Base-by-base conservation (phyloP, 2,113 vertebrate genomes). In the Psammodynastes pulverulentus region DNA sequence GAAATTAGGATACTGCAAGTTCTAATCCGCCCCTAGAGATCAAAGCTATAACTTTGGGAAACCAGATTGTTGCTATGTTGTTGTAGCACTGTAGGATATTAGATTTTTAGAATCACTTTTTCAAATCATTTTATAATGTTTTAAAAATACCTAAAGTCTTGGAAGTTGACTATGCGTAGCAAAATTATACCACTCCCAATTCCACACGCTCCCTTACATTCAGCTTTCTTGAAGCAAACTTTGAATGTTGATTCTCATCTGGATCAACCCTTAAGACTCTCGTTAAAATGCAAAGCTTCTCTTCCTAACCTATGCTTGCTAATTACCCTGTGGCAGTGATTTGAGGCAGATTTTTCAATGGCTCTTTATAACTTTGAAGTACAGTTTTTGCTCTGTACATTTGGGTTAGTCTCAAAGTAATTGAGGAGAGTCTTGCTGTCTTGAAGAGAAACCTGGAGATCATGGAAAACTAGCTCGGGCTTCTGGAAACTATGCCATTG, bases 371-470 rank as follows among this genome's bases (percentile, higher is more conserved):
- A 79, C 34, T 79, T 79, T 79, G 72, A 79, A 79, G 72, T 21
- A 79, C 34, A 43, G 72, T 43, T 79, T 79, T 79, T 79, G 17
- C 39, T 79, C 34, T 79, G 17, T 79, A 79, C 7, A 43, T 79
- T 39, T 79, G 72, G 72, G 34, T 43, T 21, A 79, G 8, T 79
- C 72, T 79, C 34, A 79, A 43, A 79, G 72, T 39, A 43, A 43
- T 23, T 79, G 72, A 79, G 72, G 17, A 21, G 72, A n/a, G n/a
- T n/a, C n/a, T n/a, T 99, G 99, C 96, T 99, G 98, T 94, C 95
- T 99, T 48, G 99, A 99, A 96, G 99, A 99, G 97, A 99, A 99
- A 92, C 99, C 99, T 0, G 99, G 99, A 0, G 99, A 99, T 96
- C 96, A 99, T 49, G 99, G 99, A 67, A 99, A 99, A 95, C 96